Base-by-base conservation (phyloP, 2,113 vertebrate genomes). In the Opisthocomus hoazin region DNA sequence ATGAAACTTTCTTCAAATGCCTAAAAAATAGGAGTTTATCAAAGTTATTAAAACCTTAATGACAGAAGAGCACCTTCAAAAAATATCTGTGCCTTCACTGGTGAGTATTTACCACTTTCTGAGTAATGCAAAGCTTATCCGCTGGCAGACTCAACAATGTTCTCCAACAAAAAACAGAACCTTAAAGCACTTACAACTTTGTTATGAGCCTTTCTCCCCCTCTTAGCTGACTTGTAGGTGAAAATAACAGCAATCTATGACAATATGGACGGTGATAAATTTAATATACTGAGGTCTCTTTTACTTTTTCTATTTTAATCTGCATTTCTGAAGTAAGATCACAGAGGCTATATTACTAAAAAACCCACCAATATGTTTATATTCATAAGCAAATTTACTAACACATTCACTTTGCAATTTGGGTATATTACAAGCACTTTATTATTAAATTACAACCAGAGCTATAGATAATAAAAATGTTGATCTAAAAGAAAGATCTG, bases 21-120 rank as follows among this genome's bases (percentile, higher is more conserved):
- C 27, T 85, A 57, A 84, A 84, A 96, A 66, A 87, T 88, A 73
- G 5, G 93, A 80, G 69, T 80, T 89, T 94, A 94, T 82, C 91
- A 71, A 86, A 8, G 1, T 76, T 79, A 60, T 60, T 92, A 96
- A 93, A 90, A 57, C 60, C 63, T 82, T 96, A 94, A 95, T 93
- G 86, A 95, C 91, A 95, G 94, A 95, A 93, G 58, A 92, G 92
- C 53, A 95, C 57, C 77, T 84, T 96, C 89, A 91, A 43, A 88
- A 84, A 80, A 76, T 69, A 51, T 84, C 94, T 90, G 21, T 46
- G 65, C n/a, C 12, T 94, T 84, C 82, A 81, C 3, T 93, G 88
- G 84, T 27, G 0, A 91, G 60, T 66, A 91, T 96, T 96, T 96
- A 93, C 96, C 97, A 86, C 87, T 85, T 78, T 86, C 53, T 94